phyloP scores from a whole-genome alignment of 2,888 invertebrate species.

The Melanchra persicariae region DNA sequence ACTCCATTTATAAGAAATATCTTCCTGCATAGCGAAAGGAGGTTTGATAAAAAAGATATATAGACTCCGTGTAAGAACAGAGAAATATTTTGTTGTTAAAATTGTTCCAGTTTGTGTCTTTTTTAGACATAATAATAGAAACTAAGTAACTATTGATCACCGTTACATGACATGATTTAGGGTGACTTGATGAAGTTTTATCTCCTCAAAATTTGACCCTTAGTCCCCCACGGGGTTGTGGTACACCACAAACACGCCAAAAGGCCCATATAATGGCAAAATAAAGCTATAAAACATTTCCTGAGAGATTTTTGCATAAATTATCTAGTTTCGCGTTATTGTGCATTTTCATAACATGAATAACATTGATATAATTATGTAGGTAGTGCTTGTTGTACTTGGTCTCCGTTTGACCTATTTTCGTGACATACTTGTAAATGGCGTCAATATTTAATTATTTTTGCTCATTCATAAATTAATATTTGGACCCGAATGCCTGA shows the following conservation, averaged over 20 bases:
- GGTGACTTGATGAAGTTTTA: not conserved
- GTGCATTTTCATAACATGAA: constrained; percentile 2
- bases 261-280: constrained; percentile 2
- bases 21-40: too few relatives aligned
- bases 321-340: not conserved
- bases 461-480: not conserved
- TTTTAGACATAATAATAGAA: not conserved
- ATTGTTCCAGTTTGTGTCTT: too few relatives aligned
- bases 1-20: too few relatives aligned
- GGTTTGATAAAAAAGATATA: too few relatives aligned
- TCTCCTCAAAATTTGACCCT: not conserved
- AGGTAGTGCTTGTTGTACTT: constrained; percentile 3
- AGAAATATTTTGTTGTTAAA: too few relatives aligned
- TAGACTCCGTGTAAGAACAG: too few relatives aligned
- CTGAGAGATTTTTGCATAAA: constrained; percentile 15
- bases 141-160: not conserved
- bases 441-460: constrained; percentile 21
- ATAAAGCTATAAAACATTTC: constrained; percentile 13
- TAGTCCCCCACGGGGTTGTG: constrained; percentile 3
- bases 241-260: constrained; percentile 22
- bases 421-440: constrained; percentile 33
- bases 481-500: not conserved
- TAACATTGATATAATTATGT: constrained; percentile 2
- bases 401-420: constrained; percentile 34
- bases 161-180: not conserved